Percentiles rank a stretch among this genome's conserved stretches.
These are phyloP conservation scores for Coccyzus lansbergi DNA, from an alignment of 2,797 vertebrate genomes.

Conservation along the genomic window DNA sequence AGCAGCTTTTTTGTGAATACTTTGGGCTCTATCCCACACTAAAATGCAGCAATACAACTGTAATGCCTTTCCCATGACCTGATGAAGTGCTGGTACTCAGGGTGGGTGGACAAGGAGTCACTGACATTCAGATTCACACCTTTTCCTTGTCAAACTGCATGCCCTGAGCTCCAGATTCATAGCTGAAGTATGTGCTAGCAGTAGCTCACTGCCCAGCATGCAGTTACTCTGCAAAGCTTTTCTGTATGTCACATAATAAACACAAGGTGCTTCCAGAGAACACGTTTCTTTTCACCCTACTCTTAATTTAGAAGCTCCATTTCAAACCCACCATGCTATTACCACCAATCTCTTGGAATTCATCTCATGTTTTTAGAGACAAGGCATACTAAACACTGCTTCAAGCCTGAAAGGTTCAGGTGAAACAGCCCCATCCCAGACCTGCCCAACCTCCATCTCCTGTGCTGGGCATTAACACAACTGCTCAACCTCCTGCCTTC, in stretches of 20 bases:
- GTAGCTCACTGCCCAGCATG: neutral
- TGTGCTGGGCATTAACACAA: accelerated
- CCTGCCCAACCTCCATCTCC: accelerated
- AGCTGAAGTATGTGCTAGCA: neutral
- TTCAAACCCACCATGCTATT: neutral
- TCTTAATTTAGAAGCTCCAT: neutral
- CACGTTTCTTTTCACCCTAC: neutral
- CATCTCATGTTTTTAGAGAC: neutral
- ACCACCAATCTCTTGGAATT: neutral
- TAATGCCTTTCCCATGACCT: neutral
- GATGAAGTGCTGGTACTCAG: no score
- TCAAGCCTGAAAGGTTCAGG: neutral
- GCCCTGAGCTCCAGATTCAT: neutral
- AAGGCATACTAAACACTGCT: neutral
- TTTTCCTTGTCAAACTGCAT: neutral
- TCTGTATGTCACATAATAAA: neutral
- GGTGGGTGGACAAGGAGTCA: no score
- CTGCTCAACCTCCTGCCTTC: neutral
- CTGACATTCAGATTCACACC: neutral
- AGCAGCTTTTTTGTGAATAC: neutral
- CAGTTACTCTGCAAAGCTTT: neutral
- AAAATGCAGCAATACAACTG: neutral
- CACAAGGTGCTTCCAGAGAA: neutral
- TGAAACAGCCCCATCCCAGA: neutral
- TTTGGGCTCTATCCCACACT: neutral